Conservation (phyloP, 2,113 vertebrate species). For the Zeus faber region DNA sequence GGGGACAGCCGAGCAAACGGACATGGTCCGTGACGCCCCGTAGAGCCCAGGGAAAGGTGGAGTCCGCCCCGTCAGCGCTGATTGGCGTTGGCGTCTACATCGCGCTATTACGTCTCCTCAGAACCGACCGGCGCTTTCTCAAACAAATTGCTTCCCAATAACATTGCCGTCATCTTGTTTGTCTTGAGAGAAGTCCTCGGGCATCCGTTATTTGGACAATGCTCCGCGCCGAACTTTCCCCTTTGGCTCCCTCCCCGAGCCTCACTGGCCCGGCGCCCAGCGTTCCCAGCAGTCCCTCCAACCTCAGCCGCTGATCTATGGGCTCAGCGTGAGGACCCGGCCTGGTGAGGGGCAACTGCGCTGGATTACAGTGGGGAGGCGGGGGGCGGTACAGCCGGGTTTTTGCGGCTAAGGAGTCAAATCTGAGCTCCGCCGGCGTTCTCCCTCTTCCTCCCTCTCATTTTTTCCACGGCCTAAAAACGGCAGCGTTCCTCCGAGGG, state of each 20-base stretch:
- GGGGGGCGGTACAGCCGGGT: neutral
- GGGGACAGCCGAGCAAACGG: slow-evolving; percentile 29
- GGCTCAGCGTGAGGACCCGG: slow-evolving; percentile 21
- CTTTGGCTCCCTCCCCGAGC: slow-evolving; percentile 6
- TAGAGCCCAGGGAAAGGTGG: slow-evolving; percentile 20
- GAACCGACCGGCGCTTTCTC: slow-evolving; percentile 20
- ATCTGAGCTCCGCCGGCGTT: slow-evolving; percentile 19
- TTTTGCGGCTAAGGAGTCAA: slow-evolving; percentile 15
- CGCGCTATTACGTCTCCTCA: slow-evolving; percentile 46
- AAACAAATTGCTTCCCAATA: slow-evolving; percentile 62
- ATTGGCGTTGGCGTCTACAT: slow-evolving; percentile 54
- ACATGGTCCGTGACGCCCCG: slow-evolving; percentile 28
- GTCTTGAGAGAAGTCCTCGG: slow-evolving; percentile 33
- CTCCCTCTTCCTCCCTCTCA: neutral
- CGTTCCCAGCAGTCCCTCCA: slow-evolving; percentile 29
- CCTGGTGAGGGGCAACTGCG: slow-evolving; percentile 24
- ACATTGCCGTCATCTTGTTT: slow-evolving; percentile 34
- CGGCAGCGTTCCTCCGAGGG: slow-evolving; percentile 24
- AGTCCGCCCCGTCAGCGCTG: slow-evolving; percentile 22
- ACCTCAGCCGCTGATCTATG: slow-evolving; percentile 30
- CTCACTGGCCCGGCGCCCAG: slow-evolving; percentile 16
- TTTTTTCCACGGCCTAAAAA: slow-evolving; percentile 5
- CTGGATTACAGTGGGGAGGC: slow-evolving; percentile 6
- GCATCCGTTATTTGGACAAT: slow-evolving; percentile 19
- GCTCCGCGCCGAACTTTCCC: slow-evolving; percentile 30